Percentiles rank a stretch among this genome's conserved stretches.
phyloP scores from a whole-genome alignment of 1,140 invertebrate genomes.

The Ectropis grisescens region DNA sequence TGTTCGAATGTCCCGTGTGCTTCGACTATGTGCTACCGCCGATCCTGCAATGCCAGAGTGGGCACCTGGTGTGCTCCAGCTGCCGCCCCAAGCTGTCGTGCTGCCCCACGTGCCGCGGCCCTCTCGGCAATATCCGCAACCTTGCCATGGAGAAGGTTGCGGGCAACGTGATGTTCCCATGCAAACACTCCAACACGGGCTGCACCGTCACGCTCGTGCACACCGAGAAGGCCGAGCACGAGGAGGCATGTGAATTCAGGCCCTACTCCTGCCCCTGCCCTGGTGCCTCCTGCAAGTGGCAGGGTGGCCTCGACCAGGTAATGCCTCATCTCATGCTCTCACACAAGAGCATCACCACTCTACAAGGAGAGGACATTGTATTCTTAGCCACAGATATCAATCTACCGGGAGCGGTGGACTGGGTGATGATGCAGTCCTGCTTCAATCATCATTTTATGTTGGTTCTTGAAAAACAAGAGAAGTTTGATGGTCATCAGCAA shows the following conservation, averaged over 20 bases:
- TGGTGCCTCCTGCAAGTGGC: constrained; percentile 99
- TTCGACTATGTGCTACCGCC: constrained; percentile 99
- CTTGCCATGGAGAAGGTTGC: constrained; percentile 99
- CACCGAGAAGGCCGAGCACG: constrained; percentile 97
- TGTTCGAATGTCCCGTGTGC: constrained; percentile 99
- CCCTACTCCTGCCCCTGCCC: constrained; percentile 98
- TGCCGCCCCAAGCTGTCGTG: constrained; percentile 96
- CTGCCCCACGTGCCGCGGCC: constrained; percentile 97
- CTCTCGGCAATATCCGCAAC: constrained; percentile 97
- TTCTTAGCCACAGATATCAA: constrained; percentile 99
- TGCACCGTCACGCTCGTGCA: constrained; percentile 94
- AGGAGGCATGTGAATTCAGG: constrained; percentile 97
- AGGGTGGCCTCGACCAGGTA: constrained; percentile 92
- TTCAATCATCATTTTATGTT: constrained; percentile 99
- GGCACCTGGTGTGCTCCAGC: constrained; percentile 92
- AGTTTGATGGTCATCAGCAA: constrained; percentile 97
- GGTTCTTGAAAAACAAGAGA: constrained; percentile 99
- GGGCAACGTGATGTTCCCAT: constrained; percentile 97
- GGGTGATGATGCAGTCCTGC: constrained; percentile 99
- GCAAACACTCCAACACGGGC: constrained; percentile 97
- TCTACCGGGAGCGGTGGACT: constrained; percentile 98
- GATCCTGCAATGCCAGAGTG: constrained; percentile 90
- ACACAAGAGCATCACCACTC: constrained; percentile 99
- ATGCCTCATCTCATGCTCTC: constrained; percentile 98
- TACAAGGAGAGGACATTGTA: constrained; percentile 98